Evolutionary conservation across 2,888 invertebrate species (phyloP).

Genomic region (Xestia ashworthii): DNA sequence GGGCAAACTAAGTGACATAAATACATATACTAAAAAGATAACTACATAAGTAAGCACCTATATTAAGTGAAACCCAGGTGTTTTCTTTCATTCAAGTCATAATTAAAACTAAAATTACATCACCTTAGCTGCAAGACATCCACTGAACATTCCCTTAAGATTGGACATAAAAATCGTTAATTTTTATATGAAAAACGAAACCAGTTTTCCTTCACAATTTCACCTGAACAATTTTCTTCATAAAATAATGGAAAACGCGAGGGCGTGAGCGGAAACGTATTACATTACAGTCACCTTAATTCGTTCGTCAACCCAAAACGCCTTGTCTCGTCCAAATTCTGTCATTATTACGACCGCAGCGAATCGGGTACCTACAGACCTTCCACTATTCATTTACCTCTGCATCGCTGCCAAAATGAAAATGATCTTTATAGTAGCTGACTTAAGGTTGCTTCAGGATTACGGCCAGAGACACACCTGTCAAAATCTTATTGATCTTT

Average conservation of each 20-base stretch:
- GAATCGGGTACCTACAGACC: slow-evolving; percentile 21
- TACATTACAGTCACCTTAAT: slow-evolving; percentile 20
- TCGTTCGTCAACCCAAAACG: slow-evolving; percentile 19
- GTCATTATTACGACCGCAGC: slow-evolving; percentile 50
- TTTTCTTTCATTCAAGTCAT: background rate
- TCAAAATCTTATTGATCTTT: background rate
- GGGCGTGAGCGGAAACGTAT: slow-evolving; percentile 14
- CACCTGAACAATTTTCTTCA: slow-evolving; percentile 17
- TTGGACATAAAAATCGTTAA: background rate
- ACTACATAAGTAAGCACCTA: background rate
- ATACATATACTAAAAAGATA: too few relatives aligned
- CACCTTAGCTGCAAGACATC: background rate
- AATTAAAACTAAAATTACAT: background rate
- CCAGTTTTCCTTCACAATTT: background rate
- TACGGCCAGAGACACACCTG: background rate
- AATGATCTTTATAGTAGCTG: background rate
- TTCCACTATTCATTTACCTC: background rate
- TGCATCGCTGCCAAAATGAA: background rate
- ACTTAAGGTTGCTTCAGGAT: background rate
- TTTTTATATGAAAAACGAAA: background rate
- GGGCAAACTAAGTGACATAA: background rate
- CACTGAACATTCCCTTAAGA: background rate
- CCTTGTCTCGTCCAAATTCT: slow-evolving; percentile 35
- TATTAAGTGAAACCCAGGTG: background rate
- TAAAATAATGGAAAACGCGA: slow-evolving; percentile 25